Base-by-base conservation (phyloP, 2,113 vertebrate species). In the Dromaius novaehollandiae region DNA sequence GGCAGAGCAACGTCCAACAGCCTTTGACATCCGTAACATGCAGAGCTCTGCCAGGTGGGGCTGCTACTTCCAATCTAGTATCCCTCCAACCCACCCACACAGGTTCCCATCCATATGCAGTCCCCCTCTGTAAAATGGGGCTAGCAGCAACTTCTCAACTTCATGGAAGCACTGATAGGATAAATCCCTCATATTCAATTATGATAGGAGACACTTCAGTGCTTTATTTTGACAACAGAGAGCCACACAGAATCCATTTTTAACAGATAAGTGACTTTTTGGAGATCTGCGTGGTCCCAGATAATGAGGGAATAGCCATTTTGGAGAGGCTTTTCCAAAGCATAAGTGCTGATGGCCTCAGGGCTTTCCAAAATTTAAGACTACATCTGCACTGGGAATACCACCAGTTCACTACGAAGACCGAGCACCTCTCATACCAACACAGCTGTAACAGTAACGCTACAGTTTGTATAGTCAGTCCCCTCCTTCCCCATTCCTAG, bases 351-450 rank as follows among this genome's bases (percentile, higher is more conserved):
- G 25, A 78, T 16, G 21, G 11, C 8, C 32, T 14, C 64, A 30
- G 7, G 25, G 19, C 18, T 77, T 65, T 8, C 42, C 21, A 36
- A 64, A 82, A 42, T 69, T 64, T 40, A 44, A 3, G 0, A 40
- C 70, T 51, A 44, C 0, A 0, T 11, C 61, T 56, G n/a, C 15
- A 61, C 0, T 0, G 1, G 2, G 61, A 56, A 13, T 5, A 48
- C 3, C 42, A 48, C 3, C 42, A 32, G n/a, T 17, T 76, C 58
- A 56, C 19, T 65, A 6, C 25, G 30, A 53, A 68, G 63, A 25
- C 22, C 14, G 40, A 1, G 1, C 9, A 30, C 17, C 60, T 28
- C 38, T 65, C 17, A 51, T 3, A 55, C 0, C 18, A 51, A 64
- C 4, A 18, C 28, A 40, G 42, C 9, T 3, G 0, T 34, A 55